These are phyloP conservation scores for Pyrrhia umbra DNA, from an alignment of 2,888 invertebrate genomes.

Conservation along the genomic window DNA sequence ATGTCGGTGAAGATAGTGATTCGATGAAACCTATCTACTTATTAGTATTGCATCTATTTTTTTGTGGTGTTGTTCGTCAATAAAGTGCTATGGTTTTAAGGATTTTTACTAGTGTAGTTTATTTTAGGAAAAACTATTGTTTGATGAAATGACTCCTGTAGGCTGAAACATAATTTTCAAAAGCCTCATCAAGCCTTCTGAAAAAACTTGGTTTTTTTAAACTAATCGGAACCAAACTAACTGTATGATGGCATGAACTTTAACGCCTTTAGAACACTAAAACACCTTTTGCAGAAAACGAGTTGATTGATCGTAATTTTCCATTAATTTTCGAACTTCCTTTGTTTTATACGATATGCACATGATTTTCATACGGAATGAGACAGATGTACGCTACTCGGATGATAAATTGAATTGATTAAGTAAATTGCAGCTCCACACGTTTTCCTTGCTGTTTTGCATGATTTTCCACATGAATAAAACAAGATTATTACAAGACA, in stretches of 20 bases:
- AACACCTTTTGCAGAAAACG: background rate
- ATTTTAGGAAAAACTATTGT: no score
- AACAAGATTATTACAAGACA: conserved; percentile 12
- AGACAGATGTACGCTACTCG: conserved; percentile 18
- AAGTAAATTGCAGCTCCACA: conserved; percentile 36
- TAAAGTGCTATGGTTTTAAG: no score
- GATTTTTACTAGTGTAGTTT: no score
- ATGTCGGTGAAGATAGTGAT: background rate
- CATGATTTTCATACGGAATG: conserved; percentile 41
- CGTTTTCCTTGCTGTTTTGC: conserved; percentile 32
- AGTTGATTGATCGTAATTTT: conserved; percentile 5
- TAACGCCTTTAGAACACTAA: background rate
- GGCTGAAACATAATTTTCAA: no score
- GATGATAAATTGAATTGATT: conserved; percentile 36
- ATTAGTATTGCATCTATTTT: background rate
- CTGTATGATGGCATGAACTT: background rate
- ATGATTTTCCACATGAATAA: conserved; percentile 45
- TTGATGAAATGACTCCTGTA: no score
- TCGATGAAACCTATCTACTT: background rate
- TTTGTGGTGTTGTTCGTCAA: no score
- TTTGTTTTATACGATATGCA: conserved; percentile 41
- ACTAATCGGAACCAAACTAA: background rate
- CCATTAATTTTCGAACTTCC: conserved; percentile 10
- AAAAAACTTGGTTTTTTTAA: no score
- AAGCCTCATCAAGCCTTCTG: no score